Conservation (phyloP, 2,113 vertebrate genomes). For the Pelmatolapia mariae region DNA sequence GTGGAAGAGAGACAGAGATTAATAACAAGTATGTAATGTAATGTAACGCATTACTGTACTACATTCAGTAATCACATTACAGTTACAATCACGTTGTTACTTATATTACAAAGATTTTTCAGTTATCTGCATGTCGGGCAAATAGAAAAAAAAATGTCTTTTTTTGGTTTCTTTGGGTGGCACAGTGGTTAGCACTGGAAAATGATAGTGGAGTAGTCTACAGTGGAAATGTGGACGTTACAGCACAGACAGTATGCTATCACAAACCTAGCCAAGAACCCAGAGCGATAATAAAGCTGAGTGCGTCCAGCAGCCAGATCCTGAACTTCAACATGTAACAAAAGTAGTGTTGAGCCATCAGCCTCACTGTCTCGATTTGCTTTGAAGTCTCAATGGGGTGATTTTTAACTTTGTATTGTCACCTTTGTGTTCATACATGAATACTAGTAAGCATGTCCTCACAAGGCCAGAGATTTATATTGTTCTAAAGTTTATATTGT, state of each 20-base stretch:
- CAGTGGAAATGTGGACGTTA: neutral
- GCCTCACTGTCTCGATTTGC: neutral
- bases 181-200: neutral
- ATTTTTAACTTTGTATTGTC: neutral
- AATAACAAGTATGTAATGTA: neutral
- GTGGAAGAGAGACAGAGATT: neutral
- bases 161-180: neutral
- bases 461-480: neutral
- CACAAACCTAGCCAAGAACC: neutral
- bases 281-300: neutral
- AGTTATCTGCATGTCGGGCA: neutral
- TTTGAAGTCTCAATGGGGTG: neutral
- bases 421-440: neutral
- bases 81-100: neutral
- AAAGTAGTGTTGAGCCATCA: neutral
- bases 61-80: neutral
- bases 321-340: neutral
- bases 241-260: neutral
- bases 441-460: neutral
- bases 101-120: neutral
- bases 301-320: neutral
- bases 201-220: neutral
- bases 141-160: rapidly evolving
- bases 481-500: neutral
- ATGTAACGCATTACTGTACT: neutral